Conservation (phyloP, 2,888 invertebrate species). For the Leptothorax acervorum region DNA sequence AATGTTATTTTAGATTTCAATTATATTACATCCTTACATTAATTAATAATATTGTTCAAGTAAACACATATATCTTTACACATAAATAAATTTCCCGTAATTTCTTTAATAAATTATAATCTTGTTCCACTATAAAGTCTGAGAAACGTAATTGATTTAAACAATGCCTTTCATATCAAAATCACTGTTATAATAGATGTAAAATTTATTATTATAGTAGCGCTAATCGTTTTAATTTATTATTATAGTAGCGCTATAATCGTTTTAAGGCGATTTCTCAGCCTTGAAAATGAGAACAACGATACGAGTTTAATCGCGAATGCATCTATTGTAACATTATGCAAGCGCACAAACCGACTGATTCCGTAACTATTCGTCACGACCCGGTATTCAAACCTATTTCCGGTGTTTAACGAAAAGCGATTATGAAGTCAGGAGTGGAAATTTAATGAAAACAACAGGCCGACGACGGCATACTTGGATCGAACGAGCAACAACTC, state of each 20-base stretch:
- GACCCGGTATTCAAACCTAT: slow-evolving; percentile 22
- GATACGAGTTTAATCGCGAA: slow-evolving; percentile 14
- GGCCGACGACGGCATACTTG: slow-evolving; percentile 13
- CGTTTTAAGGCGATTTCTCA: neutral
- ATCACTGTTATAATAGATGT: neutral
- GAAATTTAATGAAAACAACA: slow-evolving; percentile 65
- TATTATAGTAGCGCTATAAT: neutral
- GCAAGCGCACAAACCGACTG: neutral
- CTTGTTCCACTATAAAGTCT: neutral
- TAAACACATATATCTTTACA: neutral
- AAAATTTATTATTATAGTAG: neutral
- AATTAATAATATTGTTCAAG: neutral
- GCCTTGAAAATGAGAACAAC: neutral
- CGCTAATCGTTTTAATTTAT: neutral
- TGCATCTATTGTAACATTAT: slow-evolving; percentile 2
- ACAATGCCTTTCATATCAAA: neutral
- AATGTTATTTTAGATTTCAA: neutral
- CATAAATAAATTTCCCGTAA: neutral
- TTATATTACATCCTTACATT: neutral
- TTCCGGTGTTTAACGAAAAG: slow-evolving; percentile 42
- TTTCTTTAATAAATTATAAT: neutral
- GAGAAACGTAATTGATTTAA: neutral
- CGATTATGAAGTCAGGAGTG: slow-evolving; percentile 30
- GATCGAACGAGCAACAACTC: slow-evolving; percentile 59
- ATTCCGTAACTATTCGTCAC: slow-evolving; percentile 10